Evolutionary conservation across 2,113 vertebrate species (phyloP), one percentile per base, ranked within the genome.

Genomic region (Buteo buteo): DNA sequence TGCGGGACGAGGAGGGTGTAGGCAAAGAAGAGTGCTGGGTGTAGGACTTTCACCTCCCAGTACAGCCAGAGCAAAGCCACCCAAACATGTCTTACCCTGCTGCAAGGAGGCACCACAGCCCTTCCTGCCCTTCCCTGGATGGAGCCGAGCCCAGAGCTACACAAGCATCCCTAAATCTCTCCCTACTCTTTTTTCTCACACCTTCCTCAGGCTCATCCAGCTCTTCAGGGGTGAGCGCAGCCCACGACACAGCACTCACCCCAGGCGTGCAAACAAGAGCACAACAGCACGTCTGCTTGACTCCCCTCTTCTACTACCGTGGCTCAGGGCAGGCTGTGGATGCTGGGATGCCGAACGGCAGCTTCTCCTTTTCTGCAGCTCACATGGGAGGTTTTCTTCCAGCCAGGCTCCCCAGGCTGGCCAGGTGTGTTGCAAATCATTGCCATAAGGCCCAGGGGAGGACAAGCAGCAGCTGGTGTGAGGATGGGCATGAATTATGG

Each of bases 281-380:
- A 3, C 40, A 58, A 25, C 7, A 44, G 24, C 17, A n/a, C 22
- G 22, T 16, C n/a, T 40, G 21, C n/a, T 25, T 19, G 31, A 49
- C 6, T 8, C 47, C 17, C 6, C 9, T 40, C 69, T 64, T 15
- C 24, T 12, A 40, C 52, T 2, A 10, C 42, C 4, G 0, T 0
- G 0, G 69, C 54, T 69, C 44, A 32, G 47, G n/a, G 10, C 47
- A 85, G 49, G 66, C 40, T 74, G 22, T 16, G 3, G 22, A 10
- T 66, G 44, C 49, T 7, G 8, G 17, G 40, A 32, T 49, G 45
- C 24, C 0, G 0, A 64, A 47, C 1, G 3, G 47, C 31, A 24
- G 24, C 52, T 80, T 15, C 36, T 82, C 21, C 61, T 88, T 44
- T 31, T 26, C 61, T 82, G 40, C 26, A 82, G 25, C 58, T 74